Base-by-base conservation (phyloP, 1,140 invertebrate species). In the Rhyzopertha dominica region DNA sequence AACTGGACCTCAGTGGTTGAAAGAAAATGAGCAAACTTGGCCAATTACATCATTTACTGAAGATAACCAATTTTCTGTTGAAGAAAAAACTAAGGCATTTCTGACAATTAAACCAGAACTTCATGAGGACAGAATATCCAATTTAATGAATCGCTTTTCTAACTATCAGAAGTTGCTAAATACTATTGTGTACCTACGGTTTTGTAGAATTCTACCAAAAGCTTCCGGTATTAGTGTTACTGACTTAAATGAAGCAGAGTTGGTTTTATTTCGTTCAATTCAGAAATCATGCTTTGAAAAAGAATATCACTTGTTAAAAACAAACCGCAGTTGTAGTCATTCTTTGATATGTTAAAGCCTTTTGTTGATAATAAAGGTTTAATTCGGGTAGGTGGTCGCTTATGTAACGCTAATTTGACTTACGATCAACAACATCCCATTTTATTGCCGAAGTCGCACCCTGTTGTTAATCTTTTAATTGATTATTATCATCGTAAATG, bases 101-200 rank as follows among this genome's bases (percentile, higher is more conserved):
- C n/a, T n/a, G n/a, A n/a, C n/a, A n/a, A n/a, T n/a, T n/a, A n/a
- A n/a, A n/a, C n/a, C n/a, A n/a, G n/a, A 13, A 20, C n/a, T n/a
- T 10, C 8, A 19, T n/a, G 24, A 19, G 3, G 5, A 20, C 16
- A 2, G n/a, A n/a, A 18, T 38, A 16, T 9, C 10, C 10, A 18
- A 38, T n/a, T 38, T 38, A 10, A 38, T 19, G n/a, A 7, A 18
- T 28, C 18, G 26, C 28, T 32, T 13, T 34, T 36, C 19, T 1
- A 47, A 25, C 8, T 51, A 28, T 29, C 43, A 37, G 14, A 43
- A 47, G 25, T 13, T 49, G 14, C 10, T 31, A 13, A 16, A n/a
- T 3, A 48, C 14, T 22, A 48, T 37, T 12, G n/a, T 43, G 7
- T 38, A 38, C 24, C 10, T 38, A 18, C 20, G 16, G 16, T 38